These are phyloP conservation scores for Festucalex cinctus DNA, from an alignment of 2,113 vertebrate species.

Conservation along the genomic window DNA sequence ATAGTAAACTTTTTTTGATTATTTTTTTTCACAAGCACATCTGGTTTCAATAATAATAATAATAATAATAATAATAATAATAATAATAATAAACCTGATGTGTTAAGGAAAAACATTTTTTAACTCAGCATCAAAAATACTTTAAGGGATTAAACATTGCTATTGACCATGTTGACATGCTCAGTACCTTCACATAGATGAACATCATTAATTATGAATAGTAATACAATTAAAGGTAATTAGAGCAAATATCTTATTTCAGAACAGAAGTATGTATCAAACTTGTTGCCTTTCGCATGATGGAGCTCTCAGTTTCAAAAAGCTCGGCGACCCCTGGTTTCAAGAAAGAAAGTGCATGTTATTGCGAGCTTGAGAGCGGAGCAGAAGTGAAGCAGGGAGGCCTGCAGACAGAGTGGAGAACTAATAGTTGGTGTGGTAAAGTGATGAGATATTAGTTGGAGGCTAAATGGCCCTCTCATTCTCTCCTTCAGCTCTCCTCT, in stretches of 20 bases:
- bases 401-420: slow-evolving; percentile 54
- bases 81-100: too few relatives aligned
- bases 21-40: too few relatives aligned
- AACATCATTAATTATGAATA: not conserved
- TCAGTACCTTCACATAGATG: not conserved
- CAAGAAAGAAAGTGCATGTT: not conserved
- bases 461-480: slow-evolving; percentile 43
- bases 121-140: too few relatives aligned
- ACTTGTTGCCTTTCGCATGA: not conserved
- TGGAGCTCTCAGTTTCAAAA: not conserved
- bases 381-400: slow-evolving; percentile 29
- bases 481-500: slow-evolving; percentile 76
- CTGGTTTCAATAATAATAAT: too few relatives aligned
- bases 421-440: slow-evolving; percentile 58
- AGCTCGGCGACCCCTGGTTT: not conserved
- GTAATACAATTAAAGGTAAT: not conserved
- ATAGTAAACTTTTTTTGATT: too few relatives aligned
- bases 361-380: slow-evolving; percentile 8
- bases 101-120: too few relatives aligned
- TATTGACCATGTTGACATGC: too few relatives aligned
- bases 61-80: too few relatives aligned
- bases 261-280: not conserved
- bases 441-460: slow-evolving; percentile 61
- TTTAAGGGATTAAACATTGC: too few relatives aligned
- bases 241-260: not conserved